A percentile compares a stretch with the other conserved stretches of the same genome.
These are phyloP conservation scores for Cantharis flavilabris DNA, from an alignment of 2,888 invertebrate species.

Conservation along the genomic window DNA sequence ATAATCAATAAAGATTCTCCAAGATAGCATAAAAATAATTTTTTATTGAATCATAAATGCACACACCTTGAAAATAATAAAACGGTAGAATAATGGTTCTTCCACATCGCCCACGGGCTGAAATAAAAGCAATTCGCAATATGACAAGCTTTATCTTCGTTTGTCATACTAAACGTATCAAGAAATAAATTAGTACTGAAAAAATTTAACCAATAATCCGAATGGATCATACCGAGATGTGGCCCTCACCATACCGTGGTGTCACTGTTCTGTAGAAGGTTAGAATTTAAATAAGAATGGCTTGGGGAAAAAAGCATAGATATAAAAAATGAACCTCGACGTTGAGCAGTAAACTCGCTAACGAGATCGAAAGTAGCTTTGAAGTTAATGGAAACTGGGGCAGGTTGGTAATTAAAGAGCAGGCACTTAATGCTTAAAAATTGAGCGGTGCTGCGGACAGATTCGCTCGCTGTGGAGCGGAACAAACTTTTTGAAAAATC, in stretches of 20 bases:
- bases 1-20: background rate
- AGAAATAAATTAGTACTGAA: background rate
- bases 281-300: background rate
- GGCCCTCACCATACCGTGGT: conserved; percentile 6
- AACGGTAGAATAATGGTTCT: conserved; percentile 10
- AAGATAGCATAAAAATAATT: background rate
- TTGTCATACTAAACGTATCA: background rate
- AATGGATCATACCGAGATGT: conserved; percentile 6
- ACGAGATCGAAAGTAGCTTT: background rate
- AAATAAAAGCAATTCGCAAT: conserved; percentile 5
- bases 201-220: background rate
- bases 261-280: conserved; percentile 19
- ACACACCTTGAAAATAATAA: conserved; percentile 13
- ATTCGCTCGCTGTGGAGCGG: too few species aligned
- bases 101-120: conserved; percentile 18
- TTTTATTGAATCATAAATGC: conserved; percentile 17
- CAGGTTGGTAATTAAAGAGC: background rate
- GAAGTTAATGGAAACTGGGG: background rate
- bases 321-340: background rate
- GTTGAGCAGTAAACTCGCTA: background rate
- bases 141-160: conserved; percentile 5
- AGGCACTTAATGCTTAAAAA: background rate
- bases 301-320: conserved; percentile 2
- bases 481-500: too few species aligned
- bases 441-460: background rate